A percentile compares a stretch with the other conserved stretches of the same genome.
These are phyloP conservation scores for Enteromius viviparus DNA, from an alignment of 2,797 vertebrate species.

Conservation along the genomic window DNA sequence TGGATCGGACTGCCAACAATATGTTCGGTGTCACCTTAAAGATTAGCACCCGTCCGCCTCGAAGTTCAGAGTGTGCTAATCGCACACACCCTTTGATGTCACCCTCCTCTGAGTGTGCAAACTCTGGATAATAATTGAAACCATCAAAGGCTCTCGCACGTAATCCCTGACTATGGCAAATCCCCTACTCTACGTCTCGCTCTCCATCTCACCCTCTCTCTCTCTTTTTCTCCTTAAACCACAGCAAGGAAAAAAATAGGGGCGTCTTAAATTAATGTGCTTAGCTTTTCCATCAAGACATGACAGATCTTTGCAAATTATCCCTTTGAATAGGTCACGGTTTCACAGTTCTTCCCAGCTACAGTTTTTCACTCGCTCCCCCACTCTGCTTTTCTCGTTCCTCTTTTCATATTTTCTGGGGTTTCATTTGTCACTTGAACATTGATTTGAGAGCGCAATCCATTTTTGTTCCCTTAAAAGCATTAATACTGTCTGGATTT, in stretches of 20 bases:
- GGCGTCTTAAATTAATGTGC: conserved; percentile 68
- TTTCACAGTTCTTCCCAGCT: conserved; percentile 62
- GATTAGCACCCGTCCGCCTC: conserved; percentile 60
- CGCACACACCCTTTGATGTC: conserved; percentile 65
- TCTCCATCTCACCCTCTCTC: conserved; percentile 40
- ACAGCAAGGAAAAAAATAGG: conserved; percentile 57
- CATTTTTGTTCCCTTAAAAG: conserved; percentile 61
- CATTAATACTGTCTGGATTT: conserved; percentile 54
- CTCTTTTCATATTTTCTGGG: conserved; percentile 61
- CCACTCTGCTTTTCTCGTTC: conserved; percentile 30
- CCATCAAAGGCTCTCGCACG: conserved; percentile 63
- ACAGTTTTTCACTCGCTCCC: conserved; percentile 51
- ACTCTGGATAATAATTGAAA: conserved; percentile 70
- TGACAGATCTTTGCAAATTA: conserved; percentile 69
- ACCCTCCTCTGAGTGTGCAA: conserved; percentile 59
- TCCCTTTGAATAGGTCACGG: conserved; percentile 67
- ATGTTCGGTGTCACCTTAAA: conserved; percentile 68
- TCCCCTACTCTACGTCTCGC: conserved; percentile 52
- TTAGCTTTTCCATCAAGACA: conserved; percentile 69
- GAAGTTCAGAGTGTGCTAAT: conserved; percentile 62
- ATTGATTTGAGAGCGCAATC: conserved; percentile 59
- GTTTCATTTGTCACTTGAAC: conserved; percentile 62
- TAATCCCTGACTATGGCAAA: conserved; percentile 67
- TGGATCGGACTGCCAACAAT: conserved; percentile 59
- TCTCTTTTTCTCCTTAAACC: conserved; percentile 43